These are phyloP conservation scores for Cyprinodon brontotheroides DNA, from an alignment of 2,113 vertebrate genomes.

Conservation along the genomic window DNA sequence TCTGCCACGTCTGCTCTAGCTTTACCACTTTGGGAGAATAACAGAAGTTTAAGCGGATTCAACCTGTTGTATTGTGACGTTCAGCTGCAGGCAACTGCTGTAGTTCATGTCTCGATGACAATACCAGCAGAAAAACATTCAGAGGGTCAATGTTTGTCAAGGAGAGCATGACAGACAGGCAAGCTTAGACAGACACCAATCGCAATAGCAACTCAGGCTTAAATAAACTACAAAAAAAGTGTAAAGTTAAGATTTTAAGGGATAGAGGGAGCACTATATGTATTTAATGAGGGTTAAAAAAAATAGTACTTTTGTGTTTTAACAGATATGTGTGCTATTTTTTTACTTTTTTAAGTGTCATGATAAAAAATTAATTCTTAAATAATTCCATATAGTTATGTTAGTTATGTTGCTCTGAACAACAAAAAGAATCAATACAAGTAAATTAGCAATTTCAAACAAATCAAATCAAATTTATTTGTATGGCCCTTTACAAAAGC, in stretches of 20 bases:
- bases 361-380: not conserved
- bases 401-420: too few species aligned
- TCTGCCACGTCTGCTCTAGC: conserved; percentile 22
- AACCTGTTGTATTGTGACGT: conserved; percentile 10
- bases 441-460: not conserved
- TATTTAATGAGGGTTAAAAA: conserved; percentile 12
- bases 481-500: too few species aligned
- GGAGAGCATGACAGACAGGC: conserved; percentile 18
- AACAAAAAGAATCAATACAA: not conserved
- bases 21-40: conserved; percentile 3
- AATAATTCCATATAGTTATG: not conserved
- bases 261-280: not conserved
- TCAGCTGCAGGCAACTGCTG: conserved; percentile 12
- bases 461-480: not conserved
- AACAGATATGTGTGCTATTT: not conserved
- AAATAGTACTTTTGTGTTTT: not conserved
- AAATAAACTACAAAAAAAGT: conserved; percentile 51
- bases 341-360: not conserved
- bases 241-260: conserved; percentile 29
- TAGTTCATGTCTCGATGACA: not conserved
- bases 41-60: conserved; percentile 6
- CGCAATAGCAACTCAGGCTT: conserved; percentile 35
- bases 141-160: conserved; percentile 2
- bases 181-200: conserved; percentile 36
- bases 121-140: conserved; percentile 3